These are phyloP conservation scores for Corythoichthys haematopterus DNA, from an alignment of 2,113 vertebrate genomes.

Conservation along the genomic window DNA sequence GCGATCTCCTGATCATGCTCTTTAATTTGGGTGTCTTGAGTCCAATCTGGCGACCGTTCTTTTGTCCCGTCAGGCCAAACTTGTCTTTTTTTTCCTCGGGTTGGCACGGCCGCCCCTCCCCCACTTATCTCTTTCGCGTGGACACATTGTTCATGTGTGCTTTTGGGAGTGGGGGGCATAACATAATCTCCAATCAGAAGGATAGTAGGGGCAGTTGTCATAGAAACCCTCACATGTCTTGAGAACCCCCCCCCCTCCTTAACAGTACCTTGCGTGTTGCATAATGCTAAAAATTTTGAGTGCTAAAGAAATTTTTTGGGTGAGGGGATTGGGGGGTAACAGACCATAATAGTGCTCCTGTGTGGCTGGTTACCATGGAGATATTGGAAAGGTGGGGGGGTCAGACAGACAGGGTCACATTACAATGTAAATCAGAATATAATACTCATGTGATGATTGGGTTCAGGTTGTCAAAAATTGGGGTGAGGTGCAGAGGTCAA, in stretches of 20 bases:
- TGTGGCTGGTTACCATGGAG: conserved; percentile 63
- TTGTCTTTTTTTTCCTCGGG: conserved; percentile 2
- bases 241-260: conserved; percentile 50
- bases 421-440: conserved; percentile 71
- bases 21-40: not conserved
- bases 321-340: conserved; percentile 19
- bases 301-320: too few relatives aligned
- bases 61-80: conserved; percentile 30
- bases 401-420: conserved; percentile 65
- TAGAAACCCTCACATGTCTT: conserved; percentile 61
- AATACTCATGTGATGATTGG: conserved; percentile 44
- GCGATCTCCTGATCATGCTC: not conserved
- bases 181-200: conserved; percentile 74
- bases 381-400: conserved; percentile 46
- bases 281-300: conserved; percentile 53
- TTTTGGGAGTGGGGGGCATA: conserved; percentile 50
- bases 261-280: conserved; percentile 43
- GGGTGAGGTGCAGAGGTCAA: not conserved
- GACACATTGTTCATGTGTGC: conserved; percentile 62
- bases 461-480: not conserved
- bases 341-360: conserved; percentile 74
- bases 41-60: not conserved
- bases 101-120: conserved; percentile 41
- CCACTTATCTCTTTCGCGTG: conserved; percentile 48
- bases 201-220: conserved; percentile 67